Conservation (phyloP, 1,140 invertebrate species). For the Heterodera schachtii region DNA sequence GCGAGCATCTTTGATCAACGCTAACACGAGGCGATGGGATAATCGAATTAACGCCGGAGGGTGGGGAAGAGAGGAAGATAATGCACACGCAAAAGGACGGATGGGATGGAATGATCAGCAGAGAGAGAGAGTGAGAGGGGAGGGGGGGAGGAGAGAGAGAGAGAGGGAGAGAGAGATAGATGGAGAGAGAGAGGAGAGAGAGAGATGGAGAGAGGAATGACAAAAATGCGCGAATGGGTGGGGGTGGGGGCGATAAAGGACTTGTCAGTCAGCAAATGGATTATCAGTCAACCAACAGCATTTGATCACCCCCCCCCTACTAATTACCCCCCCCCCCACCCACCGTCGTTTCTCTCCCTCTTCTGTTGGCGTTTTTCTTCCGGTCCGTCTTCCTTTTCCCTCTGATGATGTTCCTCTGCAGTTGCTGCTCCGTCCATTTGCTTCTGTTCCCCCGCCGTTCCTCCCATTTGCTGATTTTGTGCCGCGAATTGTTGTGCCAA, state of each 20-base stretch:
- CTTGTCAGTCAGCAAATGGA: too few relatives aligned
- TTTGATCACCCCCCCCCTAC: background rate
- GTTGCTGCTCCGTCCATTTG: background rate
- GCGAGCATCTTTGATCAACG: background rate
- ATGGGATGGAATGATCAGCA: too few relatives aligned
- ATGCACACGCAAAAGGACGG: background rate
- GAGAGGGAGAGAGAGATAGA: background rate
- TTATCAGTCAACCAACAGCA: background rate
- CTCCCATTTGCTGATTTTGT: background rate
- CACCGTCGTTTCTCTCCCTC: background rate
- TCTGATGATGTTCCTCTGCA: background rate
- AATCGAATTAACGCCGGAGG: background rate
- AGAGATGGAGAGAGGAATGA: background rate
- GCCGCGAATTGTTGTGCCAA: conserved; percentile 9
- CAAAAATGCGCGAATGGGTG: too few relatives aligned
- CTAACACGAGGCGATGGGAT: background rate
- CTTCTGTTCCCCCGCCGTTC: background rate
- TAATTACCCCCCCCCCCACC: background rate
- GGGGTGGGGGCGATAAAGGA: background rate
- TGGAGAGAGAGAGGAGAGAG: too few relatives aligned
- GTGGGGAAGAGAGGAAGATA: background rate
- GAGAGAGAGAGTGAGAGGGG: background rate
- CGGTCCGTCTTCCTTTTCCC: background rate
- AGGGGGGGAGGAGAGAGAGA: background rate
- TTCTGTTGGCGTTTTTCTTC: background rate